These are phyloP conservation scores for Nannoperca obscura DNA, from an alignment of 2,797 vertebrate genomes.

Conservation along the genomic window DNA sequence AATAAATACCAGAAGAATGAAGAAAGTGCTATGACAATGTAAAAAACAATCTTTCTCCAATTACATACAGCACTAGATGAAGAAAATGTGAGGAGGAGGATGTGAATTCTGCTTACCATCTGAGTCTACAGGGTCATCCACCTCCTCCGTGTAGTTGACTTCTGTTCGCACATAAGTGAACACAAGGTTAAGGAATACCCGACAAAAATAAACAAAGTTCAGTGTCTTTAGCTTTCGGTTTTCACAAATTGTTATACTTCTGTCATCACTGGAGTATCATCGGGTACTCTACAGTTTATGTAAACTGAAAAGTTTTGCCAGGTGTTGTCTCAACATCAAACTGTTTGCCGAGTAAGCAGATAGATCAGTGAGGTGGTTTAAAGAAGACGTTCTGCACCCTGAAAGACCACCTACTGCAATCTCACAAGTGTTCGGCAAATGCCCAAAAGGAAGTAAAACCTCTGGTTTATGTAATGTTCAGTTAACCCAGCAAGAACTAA, in stretches of 20 bases:
- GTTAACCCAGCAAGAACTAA: not conserved
- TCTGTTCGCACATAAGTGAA: conserved; percentile 98
- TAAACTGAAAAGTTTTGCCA: not conserved
- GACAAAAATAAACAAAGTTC: not conserved
- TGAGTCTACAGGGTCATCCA: conserved; percentile 97
- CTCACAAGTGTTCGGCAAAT: not conserved
- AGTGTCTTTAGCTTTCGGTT: not conserved
- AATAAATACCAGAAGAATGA: not conserved
- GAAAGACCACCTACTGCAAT: not conserved
- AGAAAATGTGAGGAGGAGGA: fast-evolving
- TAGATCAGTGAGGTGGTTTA: not conserved
- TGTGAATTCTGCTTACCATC: conserved; percentile 87
- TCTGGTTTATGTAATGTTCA: not conserved
- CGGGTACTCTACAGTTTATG: not conserved
- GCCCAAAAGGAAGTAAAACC: not conserved
- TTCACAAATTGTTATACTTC: not conserved
- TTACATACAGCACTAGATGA: not conserved
- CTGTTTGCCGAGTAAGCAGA: conserved; percentile 21
- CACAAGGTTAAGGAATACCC: conserved; percentile 82
- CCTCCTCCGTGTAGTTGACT: conserved; percentile 98
- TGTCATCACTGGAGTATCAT: not conserved
- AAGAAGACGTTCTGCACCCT: not conserved
- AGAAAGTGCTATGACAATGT: not conserved
- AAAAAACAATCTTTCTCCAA: not conserved
- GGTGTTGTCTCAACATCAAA: not conserved